Percentiles rank a stretch among this genome's conserved stretches.
Conservation (phyloP, 2,113 vertebrate species). For the Lophotis ruficrista region DNA sequence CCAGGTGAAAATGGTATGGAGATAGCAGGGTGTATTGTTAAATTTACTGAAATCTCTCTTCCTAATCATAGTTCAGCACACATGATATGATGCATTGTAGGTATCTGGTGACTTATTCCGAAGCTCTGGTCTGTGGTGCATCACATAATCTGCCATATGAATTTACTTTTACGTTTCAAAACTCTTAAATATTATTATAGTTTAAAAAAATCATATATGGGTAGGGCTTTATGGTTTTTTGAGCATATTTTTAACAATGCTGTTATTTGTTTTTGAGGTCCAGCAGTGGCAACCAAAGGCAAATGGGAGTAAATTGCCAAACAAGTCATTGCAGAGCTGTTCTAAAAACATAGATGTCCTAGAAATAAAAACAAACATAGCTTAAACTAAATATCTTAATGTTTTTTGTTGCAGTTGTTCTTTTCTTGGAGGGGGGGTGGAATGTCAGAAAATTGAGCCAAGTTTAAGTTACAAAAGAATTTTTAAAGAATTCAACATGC, state of each 20-base stretch:
- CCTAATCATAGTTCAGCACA: not conserved
- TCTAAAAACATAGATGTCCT: not conserved
- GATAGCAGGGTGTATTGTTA: not conserved
- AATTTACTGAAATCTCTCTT: not conserved
- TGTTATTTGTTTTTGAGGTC: not conserved
- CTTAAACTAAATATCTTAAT: not conserved
- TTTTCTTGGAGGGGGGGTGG: not conserved
- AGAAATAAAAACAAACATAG: not conserved
- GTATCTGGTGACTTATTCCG: not conserved
- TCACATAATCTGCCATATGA: not conserved
- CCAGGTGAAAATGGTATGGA: not conserved
- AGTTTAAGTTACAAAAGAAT: not conserved
- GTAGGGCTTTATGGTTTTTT: not conserved
- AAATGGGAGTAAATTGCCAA: not conserved
- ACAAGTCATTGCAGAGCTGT: not conserved
- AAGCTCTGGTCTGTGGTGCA: not conserved
- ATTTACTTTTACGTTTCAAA: not conserved
- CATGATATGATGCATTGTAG: not conserved
- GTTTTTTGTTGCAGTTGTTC: not conserved
- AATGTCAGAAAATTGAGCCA: not conserved
- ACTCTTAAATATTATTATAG: not conserved
- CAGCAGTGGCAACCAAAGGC: not conserved
- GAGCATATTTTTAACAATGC: not conserved
- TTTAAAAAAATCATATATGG: not conserved
- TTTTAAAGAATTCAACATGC: not conserved